Conservation (phyloP, 2,888 invertebrate species). For the Phragmatobia fuliginosa region DNA sequence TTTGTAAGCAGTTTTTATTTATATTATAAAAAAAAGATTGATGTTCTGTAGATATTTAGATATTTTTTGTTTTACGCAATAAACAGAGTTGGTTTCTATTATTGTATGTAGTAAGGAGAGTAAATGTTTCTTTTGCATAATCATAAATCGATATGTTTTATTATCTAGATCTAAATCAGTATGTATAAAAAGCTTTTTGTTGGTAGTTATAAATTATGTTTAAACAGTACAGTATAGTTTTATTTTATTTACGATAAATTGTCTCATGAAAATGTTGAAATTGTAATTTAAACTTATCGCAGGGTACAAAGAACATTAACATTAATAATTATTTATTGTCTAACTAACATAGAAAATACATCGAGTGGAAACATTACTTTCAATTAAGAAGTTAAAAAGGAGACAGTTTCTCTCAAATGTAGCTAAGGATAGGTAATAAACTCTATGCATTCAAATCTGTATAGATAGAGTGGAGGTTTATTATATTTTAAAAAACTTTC, state of each 20-base stretch:
- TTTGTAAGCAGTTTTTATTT: neutral
- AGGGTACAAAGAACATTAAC: no score
- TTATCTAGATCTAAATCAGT: neutral
- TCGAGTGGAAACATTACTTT: no score
- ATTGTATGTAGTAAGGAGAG: neutral
- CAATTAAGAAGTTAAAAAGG: no score
- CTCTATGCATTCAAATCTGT: no score
- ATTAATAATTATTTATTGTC: no score
- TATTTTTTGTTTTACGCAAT: neutral
- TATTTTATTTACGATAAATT: neutral
- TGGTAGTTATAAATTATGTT: neutral
- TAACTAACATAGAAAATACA: no score
- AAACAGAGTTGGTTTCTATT: neutral
- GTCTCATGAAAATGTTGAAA: neutral
- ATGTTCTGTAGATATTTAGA: neutral
- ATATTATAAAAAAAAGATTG: neutral
- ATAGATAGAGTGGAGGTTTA: no score
- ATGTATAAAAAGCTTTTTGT: neutral
- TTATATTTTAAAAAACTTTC: no score
- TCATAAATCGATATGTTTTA: neutral
- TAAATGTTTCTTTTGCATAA: neutral
- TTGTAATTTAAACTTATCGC: neutral
- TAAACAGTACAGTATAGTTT: no score
- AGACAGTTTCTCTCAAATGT: no score
- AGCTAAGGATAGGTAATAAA: no score